Percentiles rank a stretch among this genome's conserved stretches.
Conservation (phyloP, 1,140 invertebrate species). For the Chlorops oryzae region DNA sequence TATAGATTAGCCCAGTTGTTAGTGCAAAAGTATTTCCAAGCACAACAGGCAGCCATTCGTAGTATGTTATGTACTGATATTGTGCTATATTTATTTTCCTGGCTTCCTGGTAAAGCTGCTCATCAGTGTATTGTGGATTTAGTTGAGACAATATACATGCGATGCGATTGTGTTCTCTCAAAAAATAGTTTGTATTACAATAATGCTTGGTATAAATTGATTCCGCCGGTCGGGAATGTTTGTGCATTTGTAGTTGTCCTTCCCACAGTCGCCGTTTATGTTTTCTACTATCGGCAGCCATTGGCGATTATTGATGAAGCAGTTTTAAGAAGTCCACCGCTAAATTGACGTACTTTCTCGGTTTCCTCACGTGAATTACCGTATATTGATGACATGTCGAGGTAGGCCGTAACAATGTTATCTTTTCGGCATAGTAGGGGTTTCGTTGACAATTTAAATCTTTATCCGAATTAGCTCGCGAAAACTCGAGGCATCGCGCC, state of each 20-base stretch:
- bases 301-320: constrained; percentile 55
- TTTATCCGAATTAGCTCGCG: constrained; percentile 64
- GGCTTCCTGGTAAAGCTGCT: constrained; percentile 79
- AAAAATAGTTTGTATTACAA: constrained; percentile 70
- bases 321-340: constrained; percentile 58
- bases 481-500: constrained; percentile 71
- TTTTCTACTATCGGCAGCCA: constrained; percentile 63
- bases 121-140: constrained; percentile 84
- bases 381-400: constrained; percentile 81
- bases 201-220: constrained; percentile 78
- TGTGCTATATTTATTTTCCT: constrained; percentile 70
- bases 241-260: constrained; percentile 60
- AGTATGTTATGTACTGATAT: constrained; percentile 77
- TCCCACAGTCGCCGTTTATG: constrained; percentile 56
- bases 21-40: constrained; percentile 60
- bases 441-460: constrained; percentile 59
- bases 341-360: constrained; percentile 54
- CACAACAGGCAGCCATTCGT: constrained; percentile 79
- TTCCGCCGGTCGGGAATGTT: constrained; percentile 70
- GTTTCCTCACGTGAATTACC: constrained; percentile 62
- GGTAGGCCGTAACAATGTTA: constrained; percentile 72
- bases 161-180: constrained; percentile 87
- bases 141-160: constrained; percentile 63
- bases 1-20: constrained; percentile 59
- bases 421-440: constrained; percentile 63